Percentiles rank a stretch among this genome's conserved stretches.
phyloP scores from a whole-genome alignment of 2,797 vertebrate species.

The Diplodus sargus region DNA sequence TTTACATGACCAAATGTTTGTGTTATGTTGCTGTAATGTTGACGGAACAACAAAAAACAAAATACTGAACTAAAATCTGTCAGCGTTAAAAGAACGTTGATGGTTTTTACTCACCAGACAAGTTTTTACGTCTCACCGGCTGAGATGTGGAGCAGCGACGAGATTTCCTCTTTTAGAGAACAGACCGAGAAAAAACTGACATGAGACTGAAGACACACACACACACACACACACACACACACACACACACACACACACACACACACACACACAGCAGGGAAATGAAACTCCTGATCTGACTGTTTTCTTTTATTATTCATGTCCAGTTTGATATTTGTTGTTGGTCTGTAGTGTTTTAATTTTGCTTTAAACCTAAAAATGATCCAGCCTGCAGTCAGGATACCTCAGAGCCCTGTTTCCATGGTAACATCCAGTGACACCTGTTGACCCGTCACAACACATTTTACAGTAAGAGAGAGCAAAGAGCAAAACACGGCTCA shows the following conservation, averaged over 20 bases:
- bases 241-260: neutral
- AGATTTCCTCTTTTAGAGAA: conserved; percentile 40
- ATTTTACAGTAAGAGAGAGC: neutral
- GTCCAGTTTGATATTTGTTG: neutral
- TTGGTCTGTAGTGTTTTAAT: neutral
- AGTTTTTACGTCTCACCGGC: conserved; percentile 19
- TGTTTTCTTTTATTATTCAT: too few relatives aligned
- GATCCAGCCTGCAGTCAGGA: too few relatives aligned
- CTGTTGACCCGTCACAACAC: neutral
- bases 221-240: conserved; percentile 17
- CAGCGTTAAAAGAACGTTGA: too few relatives aligned
- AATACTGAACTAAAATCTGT: neutral
- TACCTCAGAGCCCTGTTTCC: neutral
- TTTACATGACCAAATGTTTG: too few relatives aligned
- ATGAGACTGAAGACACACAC: conserved; percentile 6
- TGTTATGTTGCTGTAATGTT: neutral
- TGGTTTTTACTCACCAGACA: conserved; percentile 43
- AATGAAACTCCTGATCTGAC: conserved; percentile 43
- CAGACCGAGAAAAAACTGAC: conserved; percentile 5
- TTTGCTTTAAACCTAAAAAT: too few relatives aligned
- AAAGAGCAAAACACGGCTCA: neutral
- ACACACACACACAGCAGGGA: conserved; percentile 10
- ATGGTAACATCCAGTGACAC: neutral
- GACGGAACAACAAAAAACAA: neutral
- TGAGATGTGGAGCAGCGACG: conserved; percentile 9